Conservation (phyloP, 2,113 vertebrate genomes). For the Oryctolagus cuniculus region DNA sequence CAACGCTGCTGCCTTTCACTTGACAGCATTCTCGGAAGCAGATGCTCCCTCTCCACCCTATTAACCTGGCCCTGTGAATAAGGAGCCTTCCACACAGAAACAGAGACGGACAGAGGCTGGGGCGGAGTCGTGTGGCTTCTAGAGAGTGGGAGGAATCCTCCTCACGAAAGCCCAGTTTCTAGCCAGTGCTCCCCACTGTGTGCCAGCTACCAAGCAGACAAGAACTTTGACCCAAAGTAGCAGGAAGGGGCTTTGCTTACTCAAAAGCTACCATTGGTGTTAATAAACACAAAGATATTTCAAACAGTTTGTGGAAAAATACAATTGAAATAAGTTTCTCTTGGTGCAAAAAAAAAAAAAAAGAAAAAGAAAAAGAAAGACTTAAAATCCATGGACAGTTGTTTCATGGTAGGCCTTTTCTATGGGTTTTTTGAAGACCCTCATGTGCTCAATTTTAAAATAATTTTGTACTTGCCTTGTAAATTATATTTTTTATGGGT, state of each 20-base stretch:
- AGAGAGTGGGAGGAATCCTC: neutral
- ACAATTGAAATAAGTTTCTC: too few relatives aligned
- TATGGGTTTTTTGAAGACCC: too few relatives aligned
- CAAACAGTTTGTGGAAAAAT: too few relatives aligned
- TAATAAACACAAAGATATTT: neutral
- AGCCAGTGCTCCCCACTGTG: neutral
- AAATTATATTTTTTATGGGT: too few relatives aligned
- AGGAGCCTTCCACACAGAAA: constrained; percentile 32
- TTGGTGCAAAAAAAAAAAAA: too few relatives aligned
- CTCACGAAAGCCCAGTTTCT: accelerated
- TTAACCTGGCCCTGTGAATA: constrained; percentile 82
- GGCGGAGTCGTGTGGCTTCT: neutral
- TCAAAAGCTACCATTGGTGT: neutral
- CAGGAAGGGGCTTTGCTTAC: neutral
- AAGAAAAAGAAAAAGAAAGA: too few relatives aligned
- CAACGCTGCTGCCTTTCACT: constrained; percentile 85
- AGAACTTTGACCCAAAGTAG: neutral
- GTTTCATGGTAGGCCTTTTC: too few relatives aligned
- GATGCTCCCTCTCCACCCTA: constrained; percentile 87
- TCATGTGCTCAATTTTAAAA: too few relatives aligned
- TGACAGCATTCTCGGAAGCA: constrained; percentile 87
- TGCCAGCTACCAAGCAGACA: neutral
- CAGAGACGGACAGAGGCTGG: neutral
- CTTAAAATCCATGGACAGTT: too few relatives aligned
- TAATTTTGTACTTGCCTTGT: too few relatives aligned